Conservation (phyloP, 2,888 invertebrate genomes). For the Platycnemis pennipes region DNA sequence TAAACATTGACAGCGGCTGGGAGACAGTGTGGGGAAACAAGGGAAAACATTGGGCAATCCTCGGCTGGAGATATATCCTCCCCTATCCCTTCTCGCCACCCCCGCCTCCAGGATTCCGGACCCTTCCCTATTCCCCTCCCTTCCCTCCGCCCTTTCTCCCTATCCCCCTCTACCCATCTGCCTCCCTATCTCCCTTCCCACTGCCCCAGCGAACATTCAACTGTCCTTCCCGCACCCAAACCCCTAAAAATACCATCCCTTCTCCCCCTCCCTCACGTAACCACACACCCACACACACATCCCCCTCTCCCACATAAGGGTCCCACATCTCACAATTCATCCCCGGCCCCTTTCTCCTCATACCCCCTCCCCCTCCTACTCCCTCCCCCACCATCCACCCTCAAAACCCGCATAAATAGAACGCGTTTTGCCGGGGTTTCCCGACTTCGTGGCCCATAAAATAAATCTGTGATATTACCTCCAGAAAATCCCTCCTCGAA, state of each 20-base stretch:
- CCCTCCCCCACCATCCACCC: not conserved
- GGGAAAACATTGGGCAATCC: not conserved
- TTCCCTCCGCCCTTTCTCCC: too few species aligned
- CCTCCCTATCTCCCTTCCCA: not conserved
- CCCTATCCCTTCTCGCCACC: not conserved
- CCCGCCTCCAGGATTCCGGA: not conserved
- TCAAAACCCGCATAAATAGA: conserved; percentile 39
- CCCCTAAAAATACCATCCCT: not conserved
- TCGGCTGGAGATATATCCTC: not conserved
- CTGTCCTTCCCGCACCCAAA: not conserved
- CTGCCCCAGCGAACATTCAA: not conserved
- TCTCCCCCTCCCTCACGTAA: not conserved
- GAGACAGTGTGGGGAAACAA: not conserved
- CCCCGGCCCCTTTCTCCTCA: not conserved
- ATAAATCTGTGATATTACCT: conserved; percentile 61
- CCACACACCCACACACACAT: not conserved
- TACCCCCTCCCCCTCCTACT: not conserved
- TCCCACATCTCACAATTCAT: not conserved
- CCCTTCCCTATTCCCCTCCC: not conserved
- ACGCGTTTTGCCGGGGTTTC: conserved; percentile 23
- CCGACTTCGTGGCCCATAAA: conserved; percentile 53
- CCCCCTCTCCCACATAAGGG: not conserved
- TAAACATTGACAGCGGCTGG: not conserved
- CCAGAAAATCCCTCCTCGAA: conserved; percentile 21
- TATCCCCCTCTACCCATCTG: not conserved